Evolutionary conservation across 1,140 invertebrate genomes (phyloP).

Genomic region (Samia ricini): DNA sequence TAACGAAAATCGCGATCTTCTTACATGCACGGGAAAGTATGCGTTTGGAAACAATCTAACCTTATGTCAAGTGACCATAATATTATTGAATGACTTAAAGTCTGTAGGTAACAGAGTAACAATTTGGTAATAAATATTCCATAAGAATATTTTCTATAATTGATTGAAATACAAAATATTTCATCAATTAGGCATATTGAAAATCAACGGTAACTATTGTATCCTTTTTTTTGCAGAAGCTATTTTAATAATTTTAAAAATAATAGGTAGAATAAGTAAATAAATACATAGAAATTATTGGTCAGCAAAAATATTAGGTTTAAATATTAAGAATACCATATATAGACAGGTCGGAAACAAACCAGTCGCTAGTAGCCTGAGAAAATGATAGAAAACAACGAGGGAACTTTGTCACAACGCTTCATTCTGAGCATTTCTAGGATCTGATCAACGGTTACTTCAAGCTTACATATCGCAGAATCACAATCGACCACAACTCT

Average conservation of each 20-base stretch:
- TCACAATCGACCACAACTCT: conserved; percentile 12
- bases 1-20: too few relatives aligned
- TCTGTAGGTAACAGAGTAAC: too few relatives aligned
- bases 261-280: neutral
- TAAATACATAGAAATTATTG: neutral
- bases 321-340: conserved; percentile 59
- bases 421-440: conserved; percentile 45
- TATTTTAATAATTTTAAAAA: neutral
- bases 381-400: conserved; percentile 52
- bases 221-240: neutral
- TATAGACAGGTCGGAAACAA: conserved; percentile 59
- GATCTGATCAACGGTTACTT: conserved; percentile 41
- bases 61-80: too few relatives aligned
- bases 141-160: too few relatives aligned
- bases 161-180: too few relatives aligned
- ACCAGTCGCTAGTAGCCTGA: conserved; percentile 63
- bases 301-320: conserved; percentile 43
- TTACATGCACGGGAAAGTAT: too few relatives aligned
- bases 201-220: too few relatives aligned
- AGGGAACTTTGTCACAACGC: conserved; percentile 60
- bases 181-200: too few relatives aligned
- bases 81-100: too few relatives aligned
- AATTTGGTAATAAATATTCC: too few relatives aligned
- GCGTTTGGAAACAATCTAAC: too few relatives aligned
- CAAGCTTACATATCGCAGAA: conserved; percentile 21